Evolutionary conservation across 2,888 invertebrate species (phyloP).

Genomic region (Catocala nupta): DNA sequence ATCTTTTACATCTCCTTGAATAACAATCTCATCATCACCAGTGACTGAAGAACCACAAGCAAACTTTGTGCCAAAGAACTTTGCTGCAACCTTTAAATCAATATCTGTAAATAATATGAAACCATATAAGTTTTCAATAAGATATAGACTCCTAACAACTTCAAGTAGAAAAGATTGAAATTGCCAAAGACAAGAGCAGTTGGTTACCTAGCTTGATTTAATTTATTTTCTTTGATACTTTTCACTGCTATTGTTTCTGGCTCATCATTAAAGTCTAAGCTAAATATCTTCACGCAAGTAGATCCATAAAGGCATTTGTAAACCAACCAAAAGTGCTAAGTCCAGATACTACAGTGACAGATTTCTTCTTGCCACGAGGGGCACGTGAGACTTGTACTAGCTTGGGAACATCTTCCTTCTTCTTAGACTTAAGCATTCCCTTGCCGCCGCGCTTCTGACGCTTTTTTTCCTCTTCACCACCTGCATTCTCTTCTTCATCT

Average conservation of each 20-base stretch:
- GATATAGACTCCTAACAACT: not conserved
- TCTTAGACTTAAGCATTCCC: constrained; percentile 97
- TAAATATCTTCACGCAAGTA: not conserved
- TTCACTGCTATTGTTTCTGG: not conserved
- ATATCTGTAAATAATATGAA: constrained; percentile 90
- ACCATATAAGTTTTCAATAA: constrained; percentile 10
- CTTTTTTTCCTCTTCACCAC: constrained; percentile 97
- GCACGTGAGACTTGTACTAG: constrained; percentile 95
- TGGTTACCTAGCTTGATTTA: not conserved
- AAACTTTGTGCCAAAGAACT: constrained; percentile 98
- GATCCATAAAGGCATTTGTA: constrained; percentile 1
- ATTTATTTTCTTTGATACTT: not conserved
- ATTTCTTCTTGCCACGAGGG: constrained; percentile 99
- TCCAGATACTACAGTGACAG: constrained; percentile 98
- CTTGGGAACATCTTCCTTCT: constrained; percentile 96
- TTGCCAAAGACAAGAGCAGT: not conserved
- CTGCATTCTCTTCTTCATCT: constrained; percentile 90
- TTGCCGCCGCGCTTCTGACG: constrained; percentile 99
- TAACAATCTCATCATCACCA: constrained; percentile 99
- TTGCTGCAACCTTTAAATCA: constrained; percentile 98
- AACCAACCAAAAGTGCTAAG: constrained; percentile 95
- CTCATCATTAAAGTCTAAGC: constrained; percentile 1
- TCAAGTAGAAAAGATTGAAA: constrained; percentile 9
- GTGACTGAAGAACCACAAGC: constrained; percentile 99
- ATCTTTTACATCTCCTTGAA: constrained; percentile 99